phyloP scores from a whole-genome alignment of 1,140 invertebrate species.

The Leptinotarsa defecta region DNA sequence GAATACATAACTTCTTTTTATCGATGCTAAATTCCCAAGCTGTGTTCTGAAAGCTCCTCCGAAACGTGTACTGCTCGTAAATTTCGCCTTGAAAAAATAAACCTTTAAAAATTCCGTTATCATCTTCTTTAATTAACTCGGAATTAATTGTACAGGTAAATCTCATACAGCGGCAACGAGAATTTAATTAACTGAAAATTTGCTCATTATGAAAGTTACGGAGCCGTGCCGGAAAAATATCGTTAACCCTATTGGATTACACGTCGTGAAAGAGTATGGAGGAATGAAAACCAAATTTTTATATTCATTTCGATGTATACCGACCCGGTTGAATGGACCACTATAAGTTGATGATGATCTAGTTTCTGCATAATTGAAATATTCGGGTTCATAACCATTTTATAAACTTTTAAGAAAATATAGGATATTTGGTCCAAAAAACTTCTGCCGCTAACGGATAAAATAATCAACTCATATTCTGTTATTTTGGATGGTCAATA shows the following conservation, averaged over 20 bases:
- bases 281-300: background rate
- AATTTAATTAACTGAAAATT: slow-evolving; percentile 29
- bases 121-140: slow-evolving; percentile 24
- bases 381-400: no score
- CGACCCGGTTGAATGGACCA: background rate
- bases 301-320: background rate
- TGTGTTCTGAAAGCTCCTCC: no score
- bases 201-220: slow-evolving; percentile 23
- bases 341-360: background rate
- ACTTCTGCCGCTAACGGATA: no score
- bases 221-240: slow-evolving; percentile 24
- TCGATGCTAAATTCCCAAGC: no score
- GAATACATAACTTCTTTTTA: no score
- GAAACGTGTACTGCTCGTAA: background rate
- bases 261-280: background rate
- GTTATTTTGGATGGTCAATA: no score
- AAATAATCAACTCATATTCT: no score
- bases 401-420: no score
- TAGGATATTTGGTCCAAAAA: no score
- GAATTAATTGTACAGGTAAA: slow-evolving; percentile 23
- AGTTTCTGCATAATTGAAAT: no score
- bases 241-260: slow-evolving; percentile 6
- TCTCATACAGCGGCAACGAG: slow-evolving; percentile 4
- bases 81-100: slow-evolving; percentile 1
- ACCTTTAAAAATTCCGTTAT: slow-evolving; percentile 21